These are phyloP conservation scores for Nibea coibor DNA, from an alignment of 2,113 vertebrate species.

Conservation along the genomic window DNA sequence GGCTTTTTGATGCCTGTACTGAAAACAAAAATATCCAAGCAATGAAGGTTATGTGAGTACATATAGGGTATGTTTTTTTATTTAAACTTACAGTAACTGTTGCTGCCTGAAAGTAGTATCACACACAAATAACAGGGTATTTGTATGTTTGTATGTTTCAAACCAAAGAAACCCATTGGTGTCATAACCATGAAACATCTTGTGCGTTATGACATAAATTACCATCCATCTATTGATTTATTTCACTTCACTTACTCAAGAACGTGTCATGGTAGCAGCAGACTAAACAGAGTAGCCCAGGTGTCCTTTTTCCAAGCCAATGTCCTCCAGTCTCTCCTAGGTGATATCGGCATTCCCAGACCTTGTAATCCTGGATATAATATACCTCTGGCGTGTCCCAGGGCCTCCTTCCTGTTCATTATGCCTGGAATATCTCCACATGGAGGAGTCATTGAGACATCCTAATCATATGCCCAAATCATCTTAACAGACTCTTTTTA, in stretches of 20 bases:
- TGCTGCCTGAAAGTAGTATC: not conserved
- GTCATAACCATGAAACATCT: not conserved
- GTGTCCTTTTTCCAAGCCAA: conserved; percentile 13
- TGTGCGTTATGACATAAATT: not conserved
- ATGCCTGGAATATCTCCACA: conserved; percentile 39
- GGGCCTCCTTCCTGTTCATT: conserved; percentile 29
- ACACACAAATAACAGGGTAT: not conserved
- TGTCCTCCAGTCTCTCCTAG: conserved; percentile 24
- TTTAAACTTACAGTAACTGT: not conserved
- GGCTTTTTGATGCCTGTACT: conserved; percentile 18
- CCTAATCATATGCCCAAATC: conserved; percentile 24
- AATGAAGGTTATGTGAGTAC: not conserved
- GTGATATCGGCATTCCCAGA: conserved; percentile 32
- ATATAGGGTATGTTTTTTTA: not conserved
- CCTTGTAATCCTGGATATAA: conserved; percentile 31
- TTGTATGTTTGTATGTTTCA: not conserved
- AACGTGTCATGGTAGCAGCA: not conserved
- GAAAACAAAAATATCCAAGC: conserved; percentile 17
- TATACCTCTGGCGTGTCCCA: conserved; percentile 7
- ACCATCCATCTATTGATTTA: not conserved
- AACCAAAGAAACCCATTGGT: not conserved
- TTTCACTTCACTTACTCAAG: not conserved
- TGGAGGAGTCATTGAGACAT: conserved; percentile 32
- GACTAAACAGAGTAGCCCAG: not conserved
- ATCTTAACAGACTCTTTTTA: conserved; percentile 20